Conservation (phyloP, 2,888 invertebrate genomes). For the Mechanitis messenoides region DNA sequence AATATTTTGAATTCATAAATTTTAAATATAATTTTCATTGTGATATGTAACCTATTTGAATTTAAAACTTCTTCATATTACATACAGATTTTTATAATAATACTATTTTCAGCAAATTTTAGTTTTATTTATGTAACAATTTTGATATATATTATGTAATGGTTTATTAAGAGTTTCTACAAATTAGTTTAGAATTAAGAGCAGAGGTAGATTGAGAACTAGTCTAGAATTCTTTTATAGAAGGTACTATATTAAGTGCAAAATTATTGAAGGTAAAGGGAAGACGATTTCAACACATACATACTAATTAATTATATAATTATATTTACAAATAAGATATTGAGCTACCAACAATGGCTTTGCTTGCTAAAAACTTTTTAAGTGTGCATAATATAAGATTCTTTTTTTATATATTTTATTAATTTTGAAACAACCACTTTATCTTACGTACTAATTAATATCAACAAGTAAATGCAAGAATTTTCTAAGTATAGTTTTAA, state of each 20-base stretch:
- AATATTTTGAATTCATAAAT: no score
- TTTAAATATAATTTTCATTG: no score
- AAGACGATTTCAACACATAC: constrained; percentile 32
- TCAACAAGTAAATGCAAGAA: constrained; percentile 26
- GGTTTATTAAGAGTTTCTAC: no score
- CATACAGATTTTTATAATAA: no score
- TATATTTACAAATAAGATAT: constrained; percentile 15
- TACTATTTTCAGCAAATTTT: no score
- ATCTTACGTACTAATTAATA: constrained; percentile 28
- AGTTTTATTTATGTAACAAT: no score
- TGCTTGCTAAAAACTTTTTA: not conserved
- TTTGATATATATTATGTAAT: no score
- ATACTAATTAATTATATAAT: constrained; percentile 8
- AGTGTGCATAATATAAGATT: not conserved
- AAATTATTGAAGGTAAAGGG: constrained; percentile 31
- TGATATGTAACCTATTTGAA: no score
- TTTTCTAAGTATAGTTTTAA: constrained; percentile 24
- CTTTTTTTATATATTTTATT: constrained; percentile 33
- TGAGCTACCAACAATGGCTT: constrained; percentile 29
- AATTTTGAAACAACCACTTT: constrained; percentile 42
- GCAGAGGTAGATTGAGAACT: constrained; percentile 50
- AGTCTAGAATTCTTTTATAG: no score
- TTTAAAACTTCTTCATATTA: no score
- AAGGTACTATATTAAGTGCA: no score
- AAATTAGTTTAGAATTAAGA: constrained; percentile 38